Conservation (phyloP, 2,888 invertebrate genomes). For the Slavum lentiscoides region DNA sequence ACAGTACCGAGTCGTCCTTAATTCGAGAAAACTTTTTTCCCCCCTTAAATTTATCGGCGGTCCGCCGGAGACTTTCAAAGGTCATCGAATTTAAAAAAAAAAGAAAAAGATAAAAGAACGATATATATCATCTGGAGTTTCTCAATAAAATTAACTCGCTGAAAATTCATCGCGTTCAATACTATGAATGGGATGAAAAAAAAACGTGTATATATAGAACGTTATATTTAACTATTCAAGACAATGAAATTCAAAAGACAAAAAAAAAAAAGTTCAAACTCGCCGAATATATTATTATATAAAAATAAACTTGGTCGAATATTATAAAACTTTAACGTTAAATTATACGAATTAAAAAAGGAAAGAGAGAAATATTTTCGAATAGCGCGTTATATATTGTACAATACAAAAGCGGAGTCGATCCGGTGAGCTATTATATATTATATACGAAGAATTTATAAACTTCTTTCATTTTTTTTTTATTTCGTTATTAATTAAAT, state of each 20-base stretch:
- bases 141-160: not conserved
- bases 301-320: not conserved
- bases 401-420: not conserved
- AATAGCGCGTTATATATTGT: not conserved
- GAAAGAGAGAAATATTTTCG: not conserved
- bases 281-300: not conserved
- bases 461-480: not conserved
- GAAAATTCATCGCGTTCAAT: not conserved
- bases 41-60: too few relatives aligned
- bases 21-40: too few relatives aligned
- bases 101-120: not conserved
- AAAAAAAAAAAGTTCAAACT: constrained; percentile 17
- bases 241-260: not conserved
- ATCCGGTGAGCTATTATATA: not conserved
- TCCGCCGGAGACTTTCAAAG: not conserved
- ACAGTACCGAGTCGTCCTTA: not conserved
- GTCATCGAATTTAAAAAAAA: not conserved
- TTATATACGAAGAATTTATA: not conserved
- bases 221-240: not conserved
- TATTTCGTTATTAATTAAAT: constrained; percentile 16
- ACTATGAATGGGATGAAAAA: not conserved
- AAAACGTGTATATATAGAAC: not conserved
- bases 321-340: constrained; percentile 15
- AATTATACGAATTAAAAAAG: constrained; percentile 3
- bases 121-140: constrained; percentile 7